These are phyloP conservation scores for Lithophane socia DNA, from an alignment of 2,888 invertebrate genomes.

Conservation along the genomic window DNA sequence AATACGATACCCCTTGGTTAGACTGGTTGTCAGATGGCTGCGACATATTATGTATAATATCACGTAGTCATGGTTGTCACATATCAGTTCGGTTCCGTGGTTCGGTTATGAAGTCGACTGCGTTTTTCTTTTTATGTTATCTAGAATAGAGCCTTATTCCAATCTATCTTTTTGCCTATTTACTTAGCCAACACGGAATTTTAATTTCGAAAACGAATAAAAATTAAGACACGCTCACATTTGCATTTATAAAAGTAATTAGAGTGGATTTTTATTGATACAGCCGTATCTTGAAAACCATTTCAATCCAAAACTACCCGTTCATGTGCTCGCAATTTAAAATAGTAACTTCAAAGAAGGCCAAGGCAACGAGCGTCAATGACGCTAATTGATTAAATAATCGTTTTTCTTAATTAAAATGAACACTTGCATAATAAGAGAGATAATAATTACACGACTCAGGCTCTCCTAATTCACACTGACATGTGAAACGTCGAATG, in stretches of 20 bases:
- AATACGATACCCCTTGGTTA: too few relatives aligned
- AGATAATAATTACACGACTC: conserved; percentile 26
- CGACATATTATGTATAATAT: background rate
- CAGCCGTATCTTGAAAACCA: background rate
- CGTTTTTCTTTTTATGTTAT: background rate
- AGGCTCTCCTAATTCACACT: conserved; percentile 24
- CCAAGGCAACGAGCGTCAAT: conserved; percentile 49
- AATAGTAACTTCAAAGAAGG: conserved; percentile 41
- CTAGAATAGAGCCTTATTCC: background rate
- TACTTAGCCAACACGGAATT: background rate
- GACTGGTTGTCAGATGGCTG: too few relatives aligned
- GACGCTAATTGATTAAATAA: conserved; percentile 49
- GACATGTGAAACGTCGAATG: conserved; percentile 27
- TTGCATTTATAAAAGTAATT: conserved; percentile 19
- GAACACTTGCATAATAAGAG: conserved; percentile 22
- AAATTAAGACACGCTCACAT: background rate
- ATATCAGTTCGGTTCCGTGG: background rate
- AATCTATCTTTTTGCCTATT: background rate
- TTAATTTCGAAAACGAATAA: background rate
- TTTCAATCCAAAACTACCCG: conserved; percentile 14
- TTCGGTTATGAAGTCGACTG: too few relatives aligned
- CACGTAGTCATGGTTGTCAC: background rate
- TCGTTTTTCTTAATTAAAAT: conserved; percentile 50
- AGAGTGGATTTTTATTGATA: background rate
- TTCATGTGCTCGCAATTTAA: conserved; percentile 18